Evolutionary conservation across 2,113 vertebrate genomes (phyloP).

Genomic region (Tenebrosternarchus preto): DNA sequence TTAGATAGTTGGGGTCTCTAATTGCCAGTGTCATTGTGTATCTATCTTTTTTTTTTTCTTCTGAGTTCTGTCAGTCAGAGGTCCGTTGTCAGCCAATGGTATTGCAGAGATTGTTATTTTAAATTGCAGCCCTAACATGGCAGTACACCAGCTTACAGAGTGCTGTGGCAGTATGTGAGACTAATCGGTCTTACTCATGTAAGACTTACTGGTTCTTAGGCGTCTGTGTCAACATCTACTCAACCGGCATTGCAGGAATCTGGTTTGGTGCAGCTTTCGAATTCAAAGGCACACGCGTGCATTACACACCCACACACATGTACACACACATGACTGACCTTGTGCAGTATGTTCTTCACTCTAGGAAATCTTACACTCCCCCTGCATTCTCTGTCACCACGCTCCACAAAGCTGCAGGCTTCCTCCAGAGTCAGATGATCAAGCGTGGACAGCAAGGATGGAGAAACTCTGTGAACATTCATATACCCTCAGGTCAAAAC

Average conservation of each 20-base stretch:
- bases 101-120: not conserved
- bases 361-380: conserved; percentile 39
- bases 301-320: conserved; percentile 9
- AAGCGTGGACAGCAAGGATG: not conserved
- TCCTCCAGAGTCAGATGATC: conserved; percentile 12
- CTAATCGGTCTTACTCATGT: conserved; percentile 3
- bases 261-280: conserved; percentile 3
- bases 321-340: conserved; percentile 31
- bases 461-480: not conserved
- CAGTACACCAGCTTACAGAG: not conserved
- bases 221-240: conserved; percentile 9
- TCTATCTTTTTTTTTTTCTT: not conserved
- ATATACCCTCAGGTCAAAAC: not conserved
- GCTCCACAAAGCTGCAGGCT: conserved; percentile 21
- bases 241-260: conserved; percentile 12
- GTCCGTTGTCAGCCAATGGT: not conserved
- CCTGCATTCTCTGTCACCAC: not conserved
- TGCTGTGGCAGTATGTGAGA: too few species aligned
- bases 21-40: not conserved
- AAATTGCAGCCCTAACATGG: not conserved
- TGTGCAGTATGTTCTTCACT: conserved; percentile 25
- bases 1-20: too few species aligned
- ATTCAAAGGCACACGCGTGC: not conserved
- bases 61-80: not conserved
- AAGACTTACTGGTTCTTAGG: conserved; percentile 5